Base-by-base conservation (phyloP, 2,888 invertebrate genomes). In the Rhyacophila evoluta region DNA sequence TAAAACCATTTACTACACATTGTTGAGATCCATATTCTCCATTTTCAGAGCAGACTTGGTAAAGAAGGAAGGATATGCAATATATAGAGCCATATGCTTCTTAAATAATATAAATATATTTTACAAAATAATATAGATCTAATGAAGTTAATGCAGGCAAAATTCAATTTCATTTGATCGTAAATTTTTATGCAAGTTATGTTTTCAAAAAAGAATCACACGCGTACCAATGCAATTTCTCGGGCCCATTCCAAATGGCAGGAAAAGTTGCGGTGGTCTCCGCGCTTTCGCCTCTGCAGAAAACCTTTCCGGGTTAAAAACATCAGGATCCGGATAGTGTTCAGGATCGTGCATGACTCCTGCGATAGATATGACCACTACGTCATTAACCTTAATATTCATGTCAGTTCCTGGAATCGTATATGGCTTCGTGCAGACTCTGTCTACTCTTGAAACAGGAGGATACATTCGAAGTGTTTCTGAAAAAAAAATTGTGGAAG, bases 401-500 rank as follows among this genome's bases (percentile, higher is more conserved):
- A 91, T 83, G 1, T 87, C 85, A 0, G 88, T 87, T 0, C 88
- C 89, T 0, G 91, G 90, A 1, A 92, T 81, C 1, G 84, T 86
- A 84, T 91, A 92, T 1, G 89, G 87, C 83, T 91, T 91, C 0
- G 89, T 90, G 81, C 92, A 92, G 0, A 86, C 84, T 74, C 92
- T 86, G 79, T 91, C 91, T 0, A 92, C 85, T 28, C 89, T 85
- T 1, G 89, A 86, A 2, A 90, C 87, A 0, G 92, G 91, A 0
- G 92, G 92, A 84, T 91, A 91, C 83, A 90, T 85, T 19, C 93
- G 87, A 55, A 92, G 85, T 0, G 91, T 90, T 87, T 93, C 93
- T 90, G 81, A 69, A 71, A 29, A 10, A 74, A 10, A 29, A 69
- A 12, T 11, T n/a, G n/a, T n/a, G n/a, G n/a, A n/a, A n/a, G n/a